Evolutionary conservation across 2,113 vertebrate species (phyloP).

Genomic region (Osmerus eperlanus): DNA sequence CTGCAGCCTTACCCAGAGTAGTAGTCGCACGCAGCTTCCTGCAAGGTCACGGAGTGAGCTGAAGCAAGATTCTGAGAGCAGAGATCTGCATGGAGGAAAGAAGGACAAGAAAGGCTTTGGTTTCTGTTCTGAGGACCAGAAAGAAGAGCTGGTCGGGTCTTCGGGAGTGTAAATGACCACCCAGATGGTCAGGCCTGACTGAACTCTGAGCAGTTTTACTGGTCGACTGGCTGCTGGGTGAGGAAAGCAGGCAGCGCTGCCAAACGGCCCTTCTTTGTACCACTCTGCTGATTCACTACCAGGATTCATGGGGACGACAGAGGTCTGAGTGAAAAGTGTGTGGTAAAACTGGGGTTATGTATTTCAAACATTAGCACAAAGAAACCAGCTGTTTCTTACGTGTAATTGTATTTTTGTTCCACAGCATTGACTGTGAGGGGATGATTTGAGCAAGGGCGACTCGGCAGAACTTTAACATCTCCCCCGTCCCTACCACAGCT

Average conservation of each 20-base stretch:
- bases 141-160: background rate
- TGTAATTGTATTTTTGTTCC: background rate
- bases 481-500: too few species aligned
- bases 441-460: too few species aligned
- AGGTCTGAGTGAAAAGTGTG: background rate
- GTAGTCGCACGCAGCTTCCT: background rate
- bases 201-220: background rate
- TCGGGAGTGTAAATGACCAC: background rate
- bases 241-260: background rate
- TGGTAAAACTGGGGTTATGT: background rate
- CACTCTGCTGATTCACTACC: background rate
- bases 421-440: background rate
- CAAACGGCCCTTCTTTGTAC: background rate
- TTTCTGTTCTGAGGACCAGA: background rate
- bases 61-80: slow-evolving; percentile 1
- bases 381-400: background rate
- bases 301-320: background rate
- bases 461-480: too few species aligned
- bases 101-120: background rate
- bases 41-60: background rate
- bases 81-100: background rate
- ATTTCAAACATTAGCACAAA: background rate
- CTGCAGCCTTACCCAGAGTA: background rate
- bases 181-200: background rate
- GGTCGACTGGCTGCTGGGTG: background rate